A percentile compares a stretch with the other conserved stretches of the same genome.
Evolutionary conservation across 1,140 invertebrate genomes (phyloP).

Genomic region (Bombus terrestris): DNA sequence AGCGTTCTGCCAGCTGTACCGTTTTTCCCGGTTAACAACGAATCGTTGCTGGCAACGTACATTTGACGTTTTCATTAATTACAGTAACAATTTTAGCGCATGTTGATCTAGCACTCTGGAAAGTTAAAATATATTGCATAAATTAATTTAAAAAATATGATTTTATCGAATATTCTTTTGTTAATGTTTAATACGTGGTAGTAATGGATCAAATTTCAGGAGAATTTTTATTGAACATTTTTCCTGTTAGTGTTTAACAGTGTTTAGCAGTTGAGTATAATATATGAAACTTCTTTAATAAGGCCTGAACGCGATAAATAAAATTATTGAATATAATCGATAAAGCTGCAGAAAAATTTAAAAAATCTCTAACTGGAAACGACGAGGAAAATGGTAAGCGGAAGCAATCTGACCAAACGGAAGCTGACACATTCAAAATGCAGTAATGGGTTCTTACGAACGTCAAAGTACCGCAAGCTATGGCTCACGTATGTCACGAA

Average conservation of each 20-base stretch:
- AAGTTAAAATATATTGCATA: neutral
- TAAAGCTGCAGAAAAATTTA: neutral
- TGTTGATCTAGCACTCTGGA: neutral
- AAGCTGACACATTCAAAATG: constrained; percentile 41
- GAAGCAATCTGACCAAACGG: constrained; percentile 46
- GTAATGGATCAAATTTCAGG: too few species aligned
- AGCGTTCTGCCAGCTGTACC: neutral
- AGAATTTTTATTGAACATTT: neutral
- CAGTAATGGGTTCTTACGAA: constrained; percentile 1
- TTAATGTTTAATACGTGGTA: too few species aligned
- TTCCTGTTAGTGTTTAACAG: constrained; percentile 10
- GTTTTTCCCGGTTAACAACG: neutral
- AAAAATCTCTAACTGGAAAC: too few species aligned
- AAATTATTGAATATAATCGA: neutral
- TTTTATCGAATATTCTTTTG: neutral
- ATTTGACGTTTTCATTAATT: neutral
- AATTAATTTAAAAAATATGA: constrained; percentile 28
- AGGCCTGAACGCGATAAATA: neutral
- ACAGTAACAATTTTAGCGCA: too few species aligned
- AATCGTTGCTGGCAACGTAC: neutral
- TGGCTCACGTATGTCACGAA: constrained; percentile 12
- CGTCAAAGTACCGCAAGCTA: constrained; percentile 43
- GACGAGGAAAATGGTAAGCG: constrained; percentile 7
- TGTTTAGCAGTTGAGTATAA: neutral
- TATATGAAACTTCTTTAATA: neutral